Evolutionary conservation across 1,140 invertebrate species (phyloP).

Genomic region (Pachyrhynchus sulphureomaculatus): DNA sequence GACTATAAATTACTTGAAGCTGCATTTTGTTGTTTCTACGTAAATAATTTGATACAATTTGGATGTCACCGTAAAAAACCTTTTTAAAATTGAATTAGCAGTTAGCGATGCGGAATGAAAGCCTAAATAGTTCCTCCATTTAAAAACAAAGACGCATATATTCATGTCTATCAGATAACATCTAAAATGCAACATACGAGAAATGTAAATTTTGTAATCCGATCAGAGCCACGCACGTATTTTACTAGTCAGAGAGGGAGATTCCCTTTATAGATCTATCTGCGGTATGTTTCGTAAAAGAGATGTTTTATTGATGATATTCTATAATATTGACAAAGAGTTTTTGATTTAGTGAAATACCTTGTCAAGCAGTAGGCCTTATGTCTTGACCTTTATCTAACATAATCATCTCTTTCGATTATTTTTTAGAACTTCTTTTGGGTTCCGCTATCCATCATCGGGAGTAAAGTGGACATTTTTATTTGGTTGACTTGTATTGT

Average conservation of each 20-base stretch:
- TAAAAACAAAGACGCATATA: slow-evolving; percentile 27
- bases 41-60: too few species aligned
- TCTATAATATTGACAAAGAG: not conserved
- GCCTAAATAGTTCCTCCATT: slow-evolving; percentile 8
- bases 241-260: not conserved
- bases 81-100: not conserved
- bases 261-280: slow-evolving; percentile 18
- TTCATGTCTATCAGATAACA: slow-evolving; percentile 26
- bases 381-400: too few species aligned
- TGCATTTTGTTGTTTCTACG: too few species aligned
- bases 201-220: slow-evolving; percentile 32
- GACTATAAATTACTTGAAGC: too few species aligned
- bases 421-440: too few species aligned
- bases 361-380: not conserved
- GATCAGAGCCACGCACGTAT: slow-evolving; percentile 16
- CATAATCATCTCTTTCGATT: too few species aligned
- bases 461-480: too few species aligned
- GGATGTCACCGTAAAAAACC: too few species aligned
- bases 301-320: slow-evolving; percentile 14
- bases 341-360: not conserved
- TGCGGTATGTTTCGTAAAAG: not conserved
- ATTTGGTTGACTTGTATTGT: too few species aligned
- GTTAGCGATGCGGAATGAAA: slow-evolving; percentile 12
- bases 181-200: slow-evolving; percentile 17
- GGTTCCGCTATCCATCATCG: too few species aligned